Evolutionary conservation across 2,888 invertebrate species (phyloP).

Genomic region (Eristalis tenax): DNA sequence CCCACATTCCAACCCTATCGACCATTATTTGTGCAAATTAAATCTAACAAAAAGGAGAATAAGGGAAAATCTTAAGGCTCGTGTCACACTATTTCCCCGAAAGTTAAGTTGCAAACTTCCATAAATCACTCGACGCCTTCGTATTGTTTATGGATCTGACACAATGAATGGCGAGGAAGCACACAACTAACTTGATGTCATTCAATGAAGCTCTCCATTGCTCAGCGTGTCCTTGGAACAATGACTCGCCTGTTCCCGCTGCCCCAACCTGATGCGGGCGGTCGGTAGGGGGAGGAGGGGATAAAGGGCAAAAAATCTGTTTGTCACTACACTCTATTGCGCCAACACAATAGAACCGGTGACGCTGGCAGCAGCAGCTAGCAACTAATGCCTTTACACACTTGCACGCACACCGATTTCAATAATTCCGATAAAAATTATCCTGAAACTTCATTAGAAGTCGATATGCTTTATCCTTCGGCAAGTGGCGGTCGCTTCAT

Average conservation of each 20-base stretch:
- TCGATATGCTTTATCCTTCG: slow-evolving; percentile 6
- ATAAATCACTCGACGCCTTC: slow-evolving; percentile 59
- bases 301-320: slow-evolving; percentile 51
- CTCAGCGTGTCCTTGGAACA: slow-evolving; percentile 45
- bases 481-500: slow-evolving; percentile 12
- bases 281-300: not conserved
- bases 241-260: slow-evolving; percentile 30
- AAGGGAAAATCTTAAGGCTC: slow-evolving; percentile 45
- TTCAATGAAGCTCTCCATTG: slow-evolving; percentile 53
- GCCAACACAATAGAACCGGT: slow-evolving; percentile 48
- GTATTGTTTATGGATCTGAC: slow-evolving; percentile 58
- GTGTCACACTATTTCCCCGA: slow-evolving; percentile 45
- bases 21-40: slow-evolving; percentile 54
- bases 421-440: slow-evolving; percentile 64
- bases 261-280: not conserved
- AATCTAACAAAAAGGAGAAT: slow-evolving; percentile 38
- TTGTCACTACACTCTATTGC: slow-evolving; percentile 66
- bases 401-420: slow-evolving; percentile 56
- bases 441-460: slow-evolving; percentile 40
- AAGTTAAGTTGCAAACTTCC: slow-evolving; percentile 61
- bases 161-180: slow-evolving; percentile 46
- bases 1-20: not conserved
- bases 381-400: slow-evolving; percentile 57
- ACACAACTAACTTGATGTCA: slow-evolving; percentile 52
- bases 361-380: not conserved